These are phyloP conservation scores for Pseudococcus viburni DNA, from an alignment of 2,888 invertebrate genomes.

Conservation along the genomic window DNA sequence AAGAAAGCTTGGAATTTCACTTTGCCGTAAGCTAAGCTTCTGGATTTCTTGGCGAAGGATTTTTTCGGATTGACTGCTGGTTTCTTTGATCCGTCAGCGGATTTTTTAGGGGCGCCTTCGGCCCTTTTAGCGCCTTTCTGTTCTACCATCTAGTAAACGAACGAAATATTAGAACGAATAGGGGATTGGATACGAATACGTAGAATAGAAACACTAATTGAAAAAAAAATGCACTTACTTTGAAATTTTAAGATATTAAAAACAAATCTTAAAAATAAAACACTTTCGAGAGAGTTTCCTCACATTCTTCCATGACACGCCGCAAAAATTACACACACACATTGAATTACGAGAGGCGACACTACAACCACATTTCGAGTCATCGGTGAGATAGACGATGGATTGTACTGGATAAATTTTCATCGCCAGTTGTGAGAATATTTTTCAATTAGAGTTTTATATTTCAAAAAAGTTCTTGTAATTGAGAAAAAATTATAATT, in stretches of 20 bases:
- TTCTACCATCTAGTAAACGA: conserved; percentile 79
- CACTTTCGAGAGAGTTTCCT: neutral
- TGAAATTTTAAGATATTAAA: neutral
- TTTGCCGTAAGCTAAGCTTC: conserved; percentile 62
- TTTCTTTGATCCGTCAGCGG: conserved; percentile 73
- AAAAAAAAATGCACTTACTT: neutral
- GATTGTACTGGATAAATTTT: neutral
- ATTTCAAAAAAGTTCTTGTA: neutral
- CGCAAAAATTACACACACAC: conserved; percentile 48
- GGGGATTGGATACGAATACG: neutral
- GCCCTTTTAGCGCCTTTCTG: conserved; percentile 73
- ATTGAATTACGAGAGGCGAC: neutral
- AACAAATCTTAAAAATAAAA: conserved; percentile 23
- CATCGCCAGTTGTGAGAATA: neutral
- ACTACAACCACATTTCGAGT: conserved; percentile 6
- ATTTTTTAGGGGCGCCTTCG: conserved; percentile 72
- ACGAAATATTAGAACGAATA: neutral
- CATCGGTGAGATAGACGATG: conserved; percentile 20
- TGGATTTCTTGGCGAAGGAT: conserved; percentile 51
- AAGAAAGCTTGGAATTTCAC: conserved; percentile 60
- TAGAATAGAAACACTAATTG: neutral
- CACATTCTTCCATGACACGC: conserved; percentile 39
- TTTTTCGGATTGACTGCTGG: conserved; percentile 64
- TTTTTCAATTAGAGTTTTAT: neutral
- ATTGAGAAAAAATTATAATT: neutral